phyloP scores from a whole-genome alignment of 1,140 invertebrate genomes.

The Pseudomyrmex concolor region DNA sequence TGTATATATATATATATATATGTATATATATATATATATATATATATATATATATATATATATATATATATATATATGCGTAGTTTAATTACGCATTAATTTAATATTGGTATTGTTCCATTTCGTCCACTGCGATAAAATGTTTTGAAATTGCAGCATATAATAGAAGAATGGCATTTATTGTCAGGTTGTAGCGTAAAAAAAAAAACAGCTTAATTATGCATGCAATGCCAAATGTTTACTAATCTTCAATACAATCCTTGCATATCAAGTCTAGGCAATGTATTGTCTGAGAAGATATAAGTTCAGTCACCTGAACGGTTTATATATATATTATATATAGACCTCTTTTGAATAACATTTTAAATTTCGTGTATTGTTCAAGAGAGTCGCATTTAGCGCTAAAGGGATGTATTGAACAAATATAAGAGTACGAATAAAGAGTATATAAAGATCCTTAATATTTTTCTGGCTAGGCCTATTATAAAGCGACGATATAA shows the following conservation, averaged over 20 bases:
- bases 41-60: too few relatives aligned
- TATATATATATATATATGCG: too few relatives aligned
- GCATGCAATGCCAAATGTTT: slow-evolving; percentile 12
- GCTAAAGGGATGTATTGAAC: slow-evolving; percentile 11
- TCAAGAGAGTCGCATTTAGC: slow-evolving; percentile 13
- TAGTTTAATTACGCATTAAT: slow-evolving; percentile 2
- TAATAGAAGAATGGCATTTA: slow-evolving; percentile 7
- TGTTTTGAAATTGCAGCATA: slow-evolving; percentile 20
- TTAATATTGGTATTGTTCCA: slow-evolving; percentile 10
- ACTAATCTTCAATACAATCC: neutral
- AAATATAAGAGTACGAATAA: slow-evolving; percentile 15
- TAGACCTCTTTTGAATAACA: neutral
- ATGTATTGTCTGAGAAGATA: neutral
- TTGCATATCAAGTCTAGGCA: slow-evolving; percentile 1
- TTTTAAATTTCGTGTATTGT: neutral
- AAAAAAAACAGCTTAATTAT: slow-evolving; percentile 25
- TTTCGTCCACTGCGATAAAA: slow-evolving; percentile 15
- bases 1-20: too few relatives aligned
- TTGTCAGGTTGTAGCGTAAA: slow-evolving; percentile 57
- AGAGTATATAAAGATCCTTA: slow-evolving; percentile 27
- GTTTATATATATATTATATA: neutral
- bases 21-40: too few relatives aligned
- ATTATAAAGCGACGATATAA: slow-evolving; percentile 53
- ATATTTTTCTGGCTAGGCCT: slow-evolving; percentile 66
- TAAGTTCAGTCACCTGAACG: neutral